Conservation (phyloP, 2,113 vertebrate species). For the Cranoglanis bouderius region DNA sequence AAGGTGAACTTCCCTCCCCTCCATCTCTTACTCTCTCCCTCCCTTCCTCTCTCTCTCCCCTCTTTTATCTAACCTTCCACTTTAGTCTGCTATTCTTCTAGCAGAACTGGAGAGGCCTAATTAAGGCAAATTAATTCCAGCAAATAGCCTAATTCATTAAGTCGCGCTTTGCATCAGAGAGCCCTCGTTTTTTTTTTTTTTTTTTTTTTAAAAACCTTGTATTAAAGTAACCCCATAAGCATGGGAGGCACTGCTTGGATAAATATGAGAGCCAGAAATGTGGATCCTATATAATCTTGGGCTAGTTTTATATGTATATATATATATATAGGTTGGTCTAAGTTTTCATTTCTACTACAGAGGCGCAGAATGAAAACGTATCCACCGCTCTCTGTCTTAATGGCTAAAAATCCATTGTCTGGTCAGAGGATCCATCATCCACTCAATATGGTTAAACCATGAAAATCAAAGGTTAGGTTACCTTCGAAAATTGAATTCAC, state of each 20-base stretch:
- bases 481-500: conserved; percentile 46
- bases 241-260: neutral
- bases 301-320: conserved; percentile 11
- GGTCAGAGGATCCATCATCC: conserved; percentile 44
- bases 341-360: conserved; percentile 32
- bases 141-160: conserved; percentile 52
- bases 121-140: conserved; percentile 49
- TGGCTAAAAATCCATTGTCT: conserved; percentile 45
- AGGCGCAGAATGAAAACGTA: conserved; percentile 36
- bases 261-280: neutral
- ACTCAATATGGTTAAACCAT: conserved; percentile 46
- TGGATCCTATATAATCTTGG: conserved; percentile 13
- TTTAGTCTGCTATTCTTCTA: conserved; percentile 40
- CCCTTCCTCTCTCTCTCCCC: neutral
- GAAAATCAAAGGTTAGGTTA: conserved; percentile 53
- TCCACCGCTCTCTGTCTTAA: conserved; percentile 32
- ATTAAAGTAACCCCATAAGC: conserved; percentile 4
- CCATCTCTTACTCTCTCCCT: neutral
- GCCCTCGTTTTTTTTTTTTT: conserved; percentile 14
- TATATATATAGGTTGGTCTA: neutral
- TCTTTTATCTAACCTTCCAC: conserved; percentile 43
- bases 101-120: conserved; percentile 33
- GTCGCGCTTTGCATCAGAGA: conserved; percentile 48
- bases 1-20: conserved; percentile 44
- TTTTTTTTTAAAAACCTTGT: neutral